These are phyloP conservation scores for Melanotus villosus DNA, from an alignment of 2,888 invertebrate genomes.

Conservation along the genomic window DNA sequence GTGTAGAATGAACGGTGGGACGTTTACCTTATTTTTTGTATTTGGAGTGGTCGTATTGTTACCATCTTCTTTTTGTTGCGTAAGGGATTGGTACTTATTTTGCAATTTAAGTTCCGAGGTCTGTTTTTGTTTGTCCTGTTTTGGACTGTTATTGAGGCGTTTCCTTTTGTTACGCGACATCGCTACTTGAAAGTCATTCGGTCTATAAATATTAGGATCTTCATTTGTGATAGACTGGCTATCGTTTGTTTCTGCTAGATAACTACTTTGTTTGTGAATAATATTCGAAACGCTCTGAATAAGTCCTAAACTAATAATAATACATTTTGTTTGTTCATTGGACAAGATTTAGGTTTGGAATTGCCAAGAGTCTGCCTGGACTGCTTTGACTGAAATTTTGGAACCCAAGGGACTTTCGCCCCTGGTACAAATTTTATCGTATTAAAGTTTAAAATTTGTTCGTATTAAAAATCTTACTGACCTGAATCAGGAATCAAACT, in stretches of 20 bases:
- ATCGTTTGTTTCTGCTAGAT: neutral
- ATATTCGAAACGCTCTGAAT: too few relatives aligned
- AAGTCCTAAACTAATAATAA: too few relatives aligned
- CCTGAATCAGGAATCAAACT: too few relatives aligned
- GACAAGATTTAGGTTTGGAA: too few relatives aligned
- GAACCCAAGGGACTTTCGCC: too few relatives aligned
- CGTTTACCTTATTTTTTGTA: slow-evolving; percentile 1
- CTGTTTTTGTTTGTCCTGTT: neutral
- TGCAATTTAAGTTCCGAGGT: neutral
- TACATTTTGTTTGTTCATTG: too few relatives aligned
- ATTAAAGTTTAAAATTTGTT: too few relatives aligned
- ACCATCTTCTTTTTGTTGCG: neutral
- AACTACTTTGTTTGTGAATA: neutral
- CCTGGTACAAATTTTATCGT: too few relatives aligned
- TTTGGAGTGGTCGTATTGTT: neutral
- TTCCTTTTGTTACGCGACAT: neutral
- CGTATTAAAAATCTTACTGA: too few relatives aligned
- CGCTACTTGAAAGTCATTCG: neutral
- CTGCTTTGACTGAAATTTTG: too few relatives aligned
- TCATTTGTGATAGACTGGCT: neutral
- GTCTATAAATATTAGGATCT: neutral
- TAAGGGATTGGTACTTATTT: neutral
- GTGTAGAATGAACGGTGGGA: neutral
- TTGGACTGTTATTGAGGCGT: neutral
- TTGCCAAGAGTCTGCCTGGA: too few relatives aligned